Percentiles rank a stretch among this genome's conserved stretches.
phyloP scores from a whole-genome alignment of 2,113 vertebrate species.

The Scartelaos histophorus region DNA sequence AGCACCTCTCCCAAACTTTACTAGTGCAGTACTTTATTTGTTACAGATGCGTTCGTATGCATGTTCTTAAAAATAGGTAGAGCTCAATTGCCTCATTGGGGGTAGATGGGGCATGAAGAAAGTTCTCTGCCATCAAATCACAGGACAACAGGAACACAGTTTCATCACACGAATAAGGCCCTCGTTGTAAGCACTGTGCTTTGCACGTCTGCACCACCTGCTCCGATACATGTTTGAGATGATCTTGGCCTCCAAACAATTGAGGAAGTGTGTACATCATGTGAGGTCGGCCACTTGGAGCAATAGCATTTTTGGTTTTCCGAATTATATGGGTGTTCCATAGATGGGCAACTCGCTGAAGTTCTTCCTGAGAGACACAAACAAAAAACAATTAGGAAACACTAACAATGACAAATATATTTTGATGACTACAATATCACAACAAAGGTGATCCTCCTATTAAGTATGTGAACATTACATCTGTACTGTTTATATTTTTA shows the following conservation, averaged over 20 bases:
- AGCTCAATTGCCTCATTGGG: neutral
- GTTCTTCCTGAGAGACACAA: neutral
- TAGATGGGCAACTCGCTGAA: neutral
- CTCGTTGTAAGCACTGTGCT: neutral
- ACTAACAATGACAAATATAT: too few species aligned
- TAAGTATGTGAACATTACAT: too few species aligned
- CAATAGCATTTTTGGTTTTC: neutral
- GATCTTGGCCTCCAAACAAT: neutral
- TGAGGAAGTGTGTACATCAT: neutral
- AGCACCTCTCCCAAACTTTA: neutral
- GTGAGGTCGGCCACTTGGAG: neutral
- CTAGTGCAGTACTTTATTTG: neutral
- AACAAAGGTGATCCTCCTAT: too few species aligned
- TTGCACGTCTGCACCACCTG: neutral
- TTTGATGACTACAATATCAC: too few species aligned
- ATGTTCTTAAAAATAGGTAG: neutral
- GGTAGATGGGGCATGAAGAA: neutral
- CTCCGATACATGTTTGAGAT: neutral
- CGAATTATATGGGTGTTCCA: neutral
- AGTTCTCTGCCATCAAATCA: neutral
- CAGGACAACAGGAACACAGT: neutral
- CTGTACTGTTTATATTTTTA: too few species aligned
- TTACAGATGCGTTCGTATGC: neutral
- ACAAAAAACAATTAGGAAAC: neutral
- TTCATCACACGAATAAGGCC: neutral